These are phyloP conservation scores for Alviniconcha strummeri DNA, from an alignment of 2,888 invertebrate species.

Conservation along the genomic window DNA sequence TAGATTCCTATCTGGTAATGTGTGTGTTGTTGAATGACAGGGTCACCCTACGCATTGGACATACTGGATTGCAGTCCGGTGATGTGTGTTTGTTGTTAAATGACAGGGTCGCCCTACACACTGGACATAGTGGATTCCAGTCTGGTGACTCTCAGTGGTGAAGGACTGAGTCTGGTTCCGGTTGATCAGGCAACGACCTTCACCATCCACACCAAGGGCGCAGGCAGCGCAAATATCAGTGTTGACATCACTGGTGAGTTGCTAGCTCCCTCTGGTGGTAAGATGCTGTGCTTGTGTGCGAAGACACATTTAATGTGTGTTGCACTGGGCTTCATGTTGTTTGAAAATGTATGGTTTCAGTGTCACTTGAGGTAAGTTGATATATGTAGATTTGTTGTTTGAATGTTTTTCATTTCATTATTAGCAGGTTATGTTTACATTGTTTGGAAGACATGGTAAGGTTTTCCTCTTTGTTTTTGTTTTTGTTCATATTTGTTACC, in stretches of 20 bases:
- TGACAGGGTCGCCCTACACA: conserved; percentile 70
- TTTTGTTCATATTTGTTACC: background rate
- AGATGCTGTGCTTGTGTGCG: background rate
- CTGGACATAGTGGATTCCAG: conserved; percentile 75
- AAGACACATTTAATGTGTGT: background rate
- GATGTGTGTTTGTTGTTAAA: conserved; percentile 50
- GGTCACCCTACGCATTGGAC: conserved; percentile 70
- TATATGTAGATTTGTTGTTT: no score
- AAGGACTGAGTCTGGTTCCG: conserved; percentile 78
- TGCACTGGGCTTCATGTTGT: no score
- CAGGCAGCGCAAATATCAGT: conserved; percentile 95
- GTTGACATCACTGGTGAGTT: conserved; percentile 80
- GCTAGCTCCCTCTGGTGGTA: conserved; percentile 5
- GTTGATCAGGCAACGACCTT: conserved; percentile 79
- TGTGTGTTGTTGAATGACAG: conserved; percentile 45
- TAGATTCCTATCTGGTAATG: no score
- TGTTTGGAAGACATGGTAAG: conserved; percentile 13
- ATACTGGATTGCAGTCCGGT: conserved; percentile 77
- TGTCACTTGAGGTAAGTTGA: no score
- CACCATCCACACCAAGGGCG: conserved; percentile 79
- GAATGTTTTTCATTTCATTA: no score
- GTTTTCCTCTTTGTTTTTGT: background rate
- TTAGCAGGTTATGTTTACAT: no score
- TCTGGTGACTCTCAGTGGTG: conserved; percentile 79
- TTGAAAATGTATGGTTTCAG: no score